Percentiles rank a stretch among this genome's conserved stretches.
Evolutionary conservation across 1,140 invertebrate species (phyloP).

Genomic region (Scaptomyza pallida): DNA sequence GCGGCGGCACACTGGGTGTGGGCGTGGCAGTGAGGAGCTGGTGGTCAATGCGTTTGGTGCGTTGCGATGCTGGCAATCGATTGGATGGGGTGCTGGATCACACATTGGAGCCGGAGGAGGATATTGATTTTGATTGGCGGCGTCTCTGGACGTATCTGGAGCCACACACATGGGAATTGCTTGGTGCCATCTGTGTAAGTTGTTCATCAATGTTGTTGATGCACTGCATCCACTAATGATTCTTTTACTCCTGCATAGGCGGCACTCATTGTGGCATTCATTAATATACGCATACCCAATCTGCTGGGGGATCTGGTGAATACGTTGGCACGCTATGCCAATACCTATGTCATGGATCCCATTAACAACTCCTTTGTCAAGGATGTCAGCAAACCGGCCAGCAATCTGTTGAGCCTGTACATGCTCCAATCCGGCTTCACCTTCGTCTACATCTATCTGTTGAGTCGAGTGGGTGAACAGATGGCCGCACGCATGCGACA

Average conservation of each 20-base stretch:
- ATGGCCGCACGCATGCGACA: constrained; percentile 92
- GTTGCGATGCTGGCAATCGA: constrained; percentile 71
- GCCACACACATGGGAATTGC: constrained; percentile 86
- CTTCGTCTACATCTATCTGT: constrained; percentile 93
- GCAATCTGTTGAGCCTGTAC: constrained; percentile 88
- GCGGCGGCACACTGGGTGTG: constrained; percentile 58
- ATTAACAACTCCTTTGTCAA: constrained; percentile 85
- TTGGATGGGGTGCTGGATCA: constrained; percentile 75
- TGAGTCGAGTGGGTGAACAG: constrained; percentile 94
- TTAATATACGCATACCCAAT: constrained; percentile 93
- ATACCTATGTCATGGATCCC: constrained; percentile 79
- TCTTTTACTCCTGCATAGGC: constrained; percentile 85
- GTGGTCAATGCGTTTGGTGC: constrained; percentile 14
- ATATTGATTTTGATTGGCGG: constrained; percentile 86
- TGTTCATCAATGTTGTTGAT: neutral
- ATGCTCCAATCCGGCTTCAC: constrained; percentile 92
- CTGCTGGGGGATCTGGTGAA: constrained; percentile 91
- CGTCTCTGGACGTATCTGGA: constrained; percentile 87
- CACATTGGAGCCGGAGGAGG: constrained; percentile 67
- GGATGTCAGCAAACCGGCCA: constrained; percentile 88
- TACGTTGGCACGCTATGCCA: constrained; percentile 87
- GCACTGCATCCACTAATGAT: neutral
- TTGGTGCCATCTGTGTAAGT: constrained; percentile 86
- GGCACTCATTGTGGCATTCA: constrained; percentile 90
- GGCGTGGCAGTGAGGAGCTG: constrained; percentile 59